Conservation (phyloP, 2,888 invertebrate genomes). For the Eilema caniola region DNA sequence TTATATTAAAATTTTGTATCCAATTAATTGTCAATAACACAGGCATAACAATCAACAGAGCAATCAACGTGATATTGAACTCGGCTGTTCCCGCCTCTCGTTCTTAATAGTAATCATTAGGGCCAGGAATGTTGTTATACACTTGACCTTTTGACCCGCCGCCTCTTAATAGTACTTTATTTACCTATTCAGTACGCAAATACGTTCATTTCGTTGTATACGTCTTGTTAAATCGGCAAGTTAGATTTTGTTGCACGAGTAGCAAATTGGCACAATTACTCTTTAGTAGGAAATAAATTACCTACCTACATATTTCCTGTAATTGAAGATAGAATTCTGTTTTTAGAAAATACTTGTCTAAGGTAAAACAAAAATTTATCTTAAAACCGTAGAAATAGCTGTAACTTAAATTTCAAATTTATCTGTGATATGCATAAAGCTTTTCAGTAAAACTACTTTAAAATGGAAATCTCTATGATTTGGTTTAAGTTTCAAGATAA, state of each 20-base stretch:
- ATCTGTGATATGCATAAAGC: not conserved
- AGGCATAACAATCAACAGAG: constrained; percentile 36
- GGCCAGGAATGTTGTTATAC: constrained; percentile 44
- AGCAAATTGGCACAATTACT: constrained; percentile 18
- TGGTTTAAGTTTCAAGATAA: constrained; percentile 31
- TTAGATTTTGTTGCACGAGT: constrained; percentile 16
- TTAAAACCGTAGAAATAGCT: not conserved
- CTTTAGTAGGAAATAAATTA: constrained; percentile 16
- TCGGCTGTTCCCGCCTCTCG: constrained; percentile 31
- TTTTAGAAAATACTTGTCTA: not conserved
- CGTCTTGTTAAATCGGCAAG: constrained; percentile 27
- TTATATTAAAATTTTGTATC: constrained; percentile 22
- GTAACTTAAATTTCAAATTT: not conserved
- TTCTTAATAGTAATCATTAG: constrained; percentile 49
- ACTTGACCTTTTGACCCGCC: constrained; percentile 39
- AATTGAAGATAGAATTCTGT: constrained; percentile 3
- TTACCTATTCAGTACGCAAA: constrained; percentile 39
- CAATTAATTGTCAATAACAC: constrained; percentile 43
- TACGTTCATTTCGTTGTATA: constrained; percentile 28
- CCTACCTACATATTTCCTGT: constrained; percentile 5
- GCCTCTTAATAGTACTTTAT: constrained; percentile 40
- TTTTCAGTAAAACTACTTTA: not conserved
- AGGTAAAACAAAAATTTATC: constrained; percentile 1
- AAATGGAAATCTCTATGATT: constrained; percentile 21
- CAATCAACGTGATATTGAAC: constrained; percentile 44